Percentiles rank a stretch among this genome's conserved stretches.
Conservation (phyloP, 2,113 vertebrate species). For the Cyrtonyx montezumae region DNA sequence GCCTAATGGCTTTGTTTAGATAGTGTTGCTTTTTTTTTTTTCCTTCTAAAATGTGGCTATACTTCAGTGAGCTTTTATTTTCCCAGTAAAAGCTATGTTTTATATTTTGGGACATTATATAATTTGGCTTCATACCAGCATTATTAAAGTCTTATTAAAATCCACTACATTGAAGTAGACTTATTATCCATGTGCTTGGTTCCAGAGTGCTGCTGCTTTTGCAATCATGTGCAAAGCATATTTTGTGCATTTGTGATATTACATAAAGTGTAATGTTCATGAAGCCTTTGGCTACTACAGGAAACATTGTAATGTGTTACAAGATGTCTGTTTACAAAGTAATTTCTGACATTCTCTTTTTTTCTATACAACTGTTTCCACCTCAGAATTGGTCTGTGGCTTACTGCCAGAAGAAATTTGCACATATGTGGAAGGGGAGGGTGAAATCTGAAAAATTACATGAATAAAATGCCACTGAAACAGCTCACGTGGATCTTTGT, state of each 20-base stretch:
- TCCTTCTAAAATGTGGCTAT: constrained; percentile 33
- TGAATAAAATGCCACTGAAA: constrained; percentile 47
- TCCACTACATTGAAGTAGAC: constrained; percentile 43
- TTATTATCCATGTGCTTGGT: constrained; percentile 52
- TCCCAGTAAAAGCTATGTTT: constrained; percentile 64
- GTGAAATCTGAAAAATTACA: constrained; percentile 54
- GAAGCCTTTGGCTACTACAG: constrained; percentile 15
- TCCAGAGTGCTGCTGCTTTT: constrained; percentile 39
- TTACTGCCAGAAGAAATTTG: constrained; percentile 31
- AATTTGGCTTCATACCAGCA: constrained; percentile 71
- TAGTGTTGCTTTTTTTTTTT: not conserved
- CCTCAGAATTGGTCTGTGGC: constrained; percentile 5
- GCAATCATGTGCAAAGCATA: constrained; percentile 44
- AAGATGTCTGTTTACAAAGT: constrained; percentile 22
- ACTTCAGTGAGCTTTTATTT: constrained; percentile 67
- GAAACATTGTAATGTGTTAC: constrained; percentile 2
- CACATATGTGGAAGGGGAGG: not conserved
- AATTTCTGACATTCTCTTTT: constrained; percentile 15
- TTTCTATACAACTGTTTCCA: constrained; percentile 11
- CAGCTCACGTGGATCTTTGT: not conserved
- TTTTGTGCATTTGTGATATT: constrained; percentile 59
- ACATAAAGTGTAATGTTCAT: not conserved
- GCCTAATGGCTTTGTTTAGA: constrained; percentile 51
- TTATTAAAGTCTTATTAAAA: constrained; percentile 80
- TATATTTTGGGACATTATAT: constrained; percentile 60